Conservation (phyloP, 2,888 invertebrate species). For the Orthosia gothica region DNA sequence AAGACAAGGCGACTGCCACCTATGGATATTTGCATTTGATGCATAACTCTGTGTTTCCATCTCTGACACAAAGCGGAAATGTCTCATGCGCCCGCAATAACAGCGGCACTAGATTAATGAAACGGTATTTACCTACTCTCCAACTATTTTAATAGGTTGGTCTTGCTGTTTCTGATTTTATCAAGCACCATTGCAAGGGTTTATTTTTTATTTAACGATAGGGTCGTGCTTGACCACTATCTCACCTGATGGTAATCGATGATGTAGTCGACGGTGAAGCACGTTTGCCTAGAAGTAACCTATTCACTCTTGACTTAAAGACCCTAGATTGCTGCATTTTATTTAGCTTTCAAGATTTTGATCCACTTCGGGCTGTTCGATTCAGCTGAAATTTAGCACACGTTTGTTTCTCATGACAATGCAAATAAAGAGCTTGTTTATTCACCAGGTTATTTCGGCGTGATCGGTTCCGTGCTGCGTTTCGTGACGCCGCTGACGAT, state of each 20-base stretch:
- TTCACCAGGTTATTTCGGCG: constrained; percentile 91
- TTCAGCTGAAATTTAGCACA: no score
- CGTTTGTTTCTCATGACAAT: no score
- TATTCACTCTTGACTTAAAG: no score
- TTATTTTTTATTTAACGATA: no score
- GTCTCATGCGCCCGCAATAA: neutral
- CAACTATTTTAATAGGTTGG: neutral
- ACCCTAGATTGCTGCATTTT: no score
- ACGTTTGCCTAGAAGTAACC: no score
- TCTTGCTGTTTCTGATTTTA: neutral
- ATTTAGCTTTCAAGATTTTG: no score
- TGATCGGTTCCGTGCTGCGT: constrained; percentile 94
- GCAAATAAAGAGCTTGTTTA: neutral
- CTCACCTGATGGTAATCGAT: no score
- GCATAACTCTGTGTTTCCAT: neutral
- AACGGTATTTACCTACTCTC: neutral
- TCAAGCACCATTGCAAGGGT: neutral
- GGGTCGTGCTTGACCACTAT: no score
- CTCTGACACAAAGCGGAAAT: neutral
- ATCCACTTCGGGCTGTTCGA: no score
- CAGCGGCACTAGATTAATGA: neutral
- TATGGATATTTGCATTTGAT: neutral
- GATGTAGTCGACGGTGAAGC: no score
- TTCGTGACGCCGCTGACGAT: constrained; percentile 96
- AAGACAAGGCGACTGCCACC: neutral